These are phyloP conservation scores for Bergia puertoricense DNA, from an alignment of 92 coral and sea anemone species.

Conservation along the genomic window DNA sequence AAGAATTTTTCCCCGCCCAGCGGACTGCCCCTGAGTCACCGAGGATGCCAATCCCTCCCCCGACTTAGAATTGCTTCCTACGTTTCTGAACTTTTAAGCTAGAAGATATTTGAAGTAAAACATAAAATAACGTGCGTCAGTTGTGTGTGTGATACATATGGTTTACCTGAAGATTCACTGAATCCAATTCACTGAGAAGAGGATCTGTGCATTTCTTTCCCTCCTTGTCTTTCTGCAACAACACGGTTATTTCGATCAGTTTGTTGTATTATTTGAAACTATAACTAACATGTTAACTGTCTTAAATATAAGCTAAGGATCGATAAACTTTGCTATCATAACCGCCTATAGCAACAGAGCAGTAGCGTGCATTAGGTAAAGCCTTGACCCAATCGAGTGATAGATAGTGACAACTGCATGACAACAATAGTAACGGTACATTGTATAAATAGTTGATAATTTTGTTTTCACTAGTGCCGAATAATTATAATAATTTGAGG, in stretches of 20 bases:
- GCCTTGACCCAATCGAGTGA: too few relatives aligned
- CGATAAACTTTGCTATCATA: neutral
- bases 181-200: slow-evolving; percentile 59
- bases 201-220: slow-evolving; percentile 81
- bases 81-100: too few relatives aligned
- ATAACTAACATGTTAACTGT: neutral
- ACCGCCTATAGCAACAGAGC: neutral
- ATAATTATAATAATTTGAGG: too few relatives aligned
- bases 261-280: neutral
- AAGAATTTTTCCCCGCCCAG: too few relatives aligned
- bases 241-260: neutral
- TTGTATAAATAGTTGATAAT: too few relatives aligned
- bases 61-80: too few relatives aligned
- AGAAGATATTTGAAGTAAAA: too few relatives aligned
- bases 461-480: neutral
- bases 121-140: neutral
- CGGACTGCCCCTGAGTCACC: too few relatives aligned
- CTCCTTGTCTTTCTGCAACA: slow-evolving; percentile 56
- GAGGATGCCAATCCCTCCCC: too few relatives aligned
- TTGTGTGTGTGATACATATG: neutral
- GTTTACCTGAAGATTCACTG: slow-evolving; percentile 76
- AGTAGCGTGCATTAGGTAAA: neutral
- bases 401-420: too few relatives aligned
- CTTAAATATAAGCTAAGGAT: neutral
- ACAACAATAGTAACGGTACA: too few relatives aligned